phyloP scores from a whole-genome alignment of 2,888 invertebrate species.

The Eulithis testata region DNA sequence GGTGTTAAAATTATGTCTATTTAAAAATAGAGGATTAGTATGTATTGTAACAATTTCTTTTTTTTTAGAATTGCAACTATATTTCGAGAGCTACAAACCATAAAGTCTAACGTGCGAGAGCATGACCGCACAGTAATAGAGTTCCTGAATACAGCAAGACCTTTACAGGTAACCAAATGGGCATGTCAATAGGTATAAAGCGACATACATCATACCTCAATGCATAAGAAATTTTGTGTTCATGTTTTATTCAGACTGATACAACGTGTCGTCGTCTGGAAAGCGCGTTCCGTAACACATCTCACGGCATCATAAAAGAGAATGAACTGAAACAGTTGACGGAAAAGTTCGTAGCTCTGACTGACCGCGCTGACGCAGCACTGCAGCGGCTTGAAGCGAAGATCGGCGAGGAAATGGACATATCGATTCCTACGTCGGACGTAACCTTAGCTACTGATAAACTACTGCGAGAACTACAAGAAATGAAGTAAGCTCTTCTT shows the following conservation, averaged over 20 bases:
- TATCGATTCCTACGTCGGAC: constrained; percentile 59
- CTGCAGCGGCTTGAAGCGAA: constrained; percentile 70
- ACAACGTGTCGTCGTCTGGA: constrained; percentile 71
- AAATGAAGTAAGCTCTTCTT: constrained; percentile 59
- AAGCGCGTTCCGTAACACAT: constrained; percentile 67
- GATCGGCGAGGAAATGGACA: constrained; percentile 60
- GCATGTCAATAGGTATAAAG: not conserved
- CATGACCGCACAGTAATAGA: constrained; percentile 74
- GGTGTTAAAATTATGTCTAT: too few species aligned
- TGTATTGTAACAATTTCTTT: not conserved
- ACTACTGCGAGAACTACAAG: constrained; percentile 65
- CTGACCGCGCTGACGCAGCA: constrained; percentile 76
- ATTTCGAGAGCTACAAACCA: constrained; percentile 82
- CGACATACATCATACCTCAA: not conserved
- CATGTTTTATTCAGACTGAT: constrained; percentile 58
- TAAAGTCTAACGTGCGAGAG: constrained; percentile 78
- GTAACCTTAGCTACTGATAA: constrained; percentile 68
- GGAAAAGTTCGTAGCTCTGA: constrained; percentile 76
- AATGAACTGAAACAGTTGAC: constrained; percentile 73
- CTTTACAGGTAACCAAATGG: constrained; percentile 60
- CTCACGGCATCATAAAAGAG: constrained; percentile 68
- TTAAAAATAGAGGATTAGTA: not conserved
- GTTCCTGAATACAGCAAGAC: constrained; percentile 61
- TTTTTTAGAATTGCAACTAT: constrained; percentile 81
- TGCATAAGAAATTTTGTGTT: not conserved